Evolutionary conservation across 1,140 invertebrate species (phyloP).

Genomic region (Pygmarrhopalites habei): DNA sequence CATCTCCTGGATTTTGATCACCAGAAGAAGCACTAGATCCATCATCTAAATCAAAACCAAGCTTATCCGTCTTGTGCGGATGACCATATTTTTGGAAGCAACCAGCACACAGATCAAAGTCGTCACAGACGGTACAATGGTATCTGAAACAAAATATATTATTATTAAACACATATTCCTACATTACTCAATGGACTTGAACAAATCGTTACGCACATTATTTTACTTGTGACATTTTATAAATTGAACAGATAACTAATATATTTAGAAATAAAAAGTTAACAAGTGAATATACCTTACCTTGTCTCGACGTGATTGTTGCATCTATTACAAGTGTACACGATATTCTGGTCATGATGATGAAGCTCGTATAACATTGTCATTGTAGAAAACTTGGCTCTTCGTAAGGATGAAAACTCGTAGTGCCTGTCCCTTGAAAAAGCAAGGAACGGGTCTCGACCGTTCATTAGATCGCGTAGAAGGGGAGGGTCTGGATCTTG

Average conservation of each 20-base stretch:
- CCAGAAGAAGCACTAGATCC: slow-evolving; percentile 77
- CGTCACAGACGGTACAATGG: slow-evolving; percentile 50
- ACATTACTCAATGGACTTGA: too few relatives aligned
- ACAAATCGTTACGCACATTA: too few relatives aligned
- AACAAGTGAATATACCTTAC: too few relatives aligned
- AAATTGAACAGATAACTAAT: too few relatives aligned
- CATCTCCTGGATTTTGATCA: slow-evolving; percentile 71
- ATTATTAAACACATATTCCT: too few relatives aligned
- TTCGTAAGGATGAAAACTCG: slow-evolving; percentile 92
- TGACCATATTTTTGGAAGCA: slow-evolving; percentile 95
- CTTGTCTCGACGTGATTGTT: slow-evolving; percentile 90
- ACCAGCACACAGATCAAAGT: slow-evolving; percentile 93
- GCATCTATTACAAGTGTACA: slow-evolving; percentile 98
- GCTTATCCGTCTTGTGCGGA: slow-evolving; percentile 94
- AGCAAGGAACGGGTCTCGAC: slow-evolving; percentile 97
- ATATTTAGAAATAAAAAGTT: background rate
- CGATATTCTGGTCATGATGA: slow-evolving; percentile 95
- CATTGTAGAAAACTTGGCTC: slow-evolving; percentile 94
- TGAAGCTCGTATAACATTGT: slow-evolving; percentile 97
- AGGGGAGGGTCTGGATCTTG: slow-evolving; percentile 93
- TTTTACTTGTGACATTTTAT: too few relatives aligned
- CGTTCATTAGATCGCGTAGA: slow-evolving; percentile 98
- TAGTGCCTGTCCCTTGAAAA: slow-evolving; percentile 97
- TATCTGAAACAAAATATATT: too few relatives aligned
- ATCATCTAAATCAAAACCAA: slow-evolving; percentile 79